Percentiles rank a stretch among this genome's conserved stretches.
These are phyloP conservation scores for Synanthedon tipuliformis DNA, from an alignment of 2,888 invertebrate genomes.

Conservation along the genomic window DNA sequence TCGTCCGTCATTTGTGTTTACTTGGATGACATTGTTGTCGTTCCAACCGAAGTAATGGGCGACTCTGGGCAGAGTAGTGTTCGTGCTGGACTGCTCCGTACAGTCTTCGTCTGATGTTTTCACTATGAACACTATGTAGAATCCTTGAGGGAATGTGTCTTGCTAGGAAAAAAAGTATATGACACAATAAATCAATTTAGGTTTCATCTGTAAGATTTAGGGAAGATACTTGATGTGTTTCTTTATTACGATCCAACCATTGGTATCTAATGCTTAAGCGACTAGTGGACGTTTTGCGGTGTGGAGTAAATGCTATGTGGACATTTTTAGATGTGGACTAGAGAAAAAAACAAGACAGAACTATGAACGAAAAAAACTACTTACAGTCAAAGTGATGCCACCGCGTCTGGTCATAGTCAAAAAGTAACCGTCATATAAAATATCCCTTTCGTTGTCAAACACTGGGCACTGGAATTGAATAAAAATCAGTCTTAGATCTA, in stretches of 20 bases:
- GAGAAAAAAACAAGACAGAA: neutral
- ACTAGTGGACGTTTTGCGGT: too few relatives aligned
- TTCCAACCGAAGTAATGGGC: conserved; percentile 43
- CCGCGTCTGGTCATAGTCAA: conserved; percentile 83
- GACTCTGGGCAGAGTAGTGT: conserved; percentile 28
- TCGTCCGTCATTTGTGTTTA: conserved; percentile 33
- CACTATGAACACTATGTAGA: conserved; percentile 83
- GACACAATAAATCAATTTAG: too few relatives aligned
- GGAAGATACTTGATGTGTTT: too few relatives aligned
- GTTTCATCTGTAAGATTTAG: too few relatives aligned
- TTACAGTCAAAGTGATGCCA: conserved; percentile 81
- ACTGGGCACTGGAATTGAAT: conserved; percentile 78
- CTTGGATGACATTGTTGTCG: conserved; percentile 11
- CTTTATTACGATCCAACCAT: too few relatives aligned
- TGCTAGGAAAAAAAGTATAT: conserved; percentile 58
- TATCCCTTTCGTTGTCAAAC: conserved; percentile 81
- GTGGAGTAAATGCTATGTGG: too few relatives aligned
- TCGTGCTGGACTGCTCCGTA: conserved; percentile 22
- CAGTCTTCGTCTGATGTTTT: conserved; percentile 75
- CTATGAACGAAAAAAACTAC: conserved; percentile 14
- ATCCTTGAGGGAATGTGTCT: conserved; percentile 74
- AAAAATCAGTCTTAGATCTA: neutral
- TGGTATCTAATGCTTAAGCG: too few relatives aligned
- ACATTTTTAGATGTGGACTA: too few relatives aligned
- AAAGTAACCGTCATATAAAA: conserved; percentile 79